These are phyloP conservation scores for Micromesistius poutassou DNA, from an alignment of 2,797 vertebrate species.

Conservation along the genomic window DNA sequence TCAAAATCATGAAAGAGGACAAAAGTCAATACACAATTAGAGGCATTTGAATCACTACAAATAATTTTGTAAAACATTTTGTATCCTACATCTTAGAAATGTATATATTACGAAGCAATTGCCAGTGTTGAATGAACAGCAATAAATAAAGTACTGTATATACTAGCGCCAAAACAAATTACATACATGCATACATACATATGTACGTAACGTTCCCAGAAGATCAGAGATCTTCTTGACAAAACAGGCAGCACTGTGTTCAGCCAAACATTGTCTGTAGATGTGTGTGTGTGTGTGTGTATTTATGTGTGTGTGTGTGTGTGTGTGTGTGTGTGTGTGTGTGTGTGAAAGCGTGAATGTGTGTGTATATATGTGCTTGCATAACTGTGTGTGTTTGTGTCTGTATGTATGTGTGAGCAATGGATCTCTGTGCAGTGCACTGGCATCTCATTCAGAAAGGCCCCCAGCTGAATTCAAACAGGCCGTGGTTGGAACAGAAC, in stretches of 20 bases:
- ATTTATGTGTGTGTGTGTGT: slow-evolving; percentile 1
- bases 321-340: slow-evolving; percentile 5
- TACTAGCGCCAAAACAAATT: background rate
- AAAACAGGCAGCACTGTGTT: background rate
- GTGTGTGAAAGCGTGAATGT: background rate
- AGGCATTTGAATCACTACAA: background rate
- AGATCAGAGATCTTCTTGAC: background rate
- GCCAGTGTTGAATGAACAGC: background rate
- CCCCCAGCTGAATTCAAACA: background rate
- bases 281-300: background rate
- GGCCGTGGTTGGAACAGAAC: background rate
- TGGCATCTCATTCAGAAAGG: background rate
- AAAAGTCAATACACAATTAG: background rate
- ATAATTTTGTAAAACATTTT: background rate
- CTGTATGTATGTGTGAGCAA: background rate
- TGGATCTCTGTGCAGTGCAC: background rate
- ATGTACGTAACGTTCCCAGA: no score
- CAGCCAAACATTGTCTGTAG: background rate
- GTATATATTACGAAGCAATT: background rate
- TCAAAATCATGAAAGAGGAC: no score
- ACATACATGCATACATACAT: no score
- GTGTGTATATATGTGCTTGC: background rate
- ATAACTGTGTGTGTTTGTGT: background rate
- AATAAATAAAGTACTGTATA: background rate
- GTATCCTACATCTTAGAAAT: background rate